Evolutionary conservation across 2,113 vertebrate species (phyloP).

Genomic region (Eleginops maclovinus): DNA sequence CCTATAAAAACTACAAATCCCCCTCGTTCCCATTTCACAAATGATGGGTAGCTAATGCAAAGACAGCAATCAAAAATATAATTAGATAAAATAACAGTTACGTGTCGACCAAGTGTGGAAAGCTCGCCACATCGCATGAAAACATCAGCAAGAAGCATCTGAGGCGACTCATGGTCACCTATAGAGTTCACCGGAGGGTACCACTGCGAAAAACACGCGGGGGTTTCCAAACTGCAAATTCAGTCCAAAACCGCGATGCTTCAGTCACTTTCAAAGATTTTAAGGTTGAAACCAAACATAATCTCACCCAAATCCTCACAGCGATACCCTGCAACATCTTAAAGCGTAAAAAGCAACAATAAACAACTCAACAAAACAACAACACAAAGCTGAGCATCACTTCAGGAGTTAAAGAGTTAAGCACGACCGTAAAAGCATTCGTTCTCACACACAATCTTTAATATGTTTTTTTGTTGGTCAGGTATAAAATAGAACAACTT

Average conservation of each 20-base stretch:
- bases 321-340: no score
- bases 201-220: constrained; percentile 66
- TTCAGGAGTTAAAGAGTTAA: constrained; percentile 45
- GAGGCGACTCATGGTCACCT: constrained; percentile 75
- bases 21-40: neutral
- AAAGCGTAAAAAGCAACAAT: neutral
- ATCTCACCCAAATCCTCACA: neutral
- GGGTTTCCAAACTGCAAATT: constrained; percentile 62
- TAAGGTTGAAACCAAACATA: constrained; percentile 12
- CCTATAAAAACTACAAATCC: constrained; percentile 4
- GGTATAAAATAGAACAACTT: constrained; percentile 50
- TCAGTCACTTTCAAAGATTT: constrained; percentile 12
- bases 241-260: constrained; percentile 7
- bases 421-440: constrained; percentile 42
- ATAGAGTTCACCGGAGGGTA: constrained; percentile 78
- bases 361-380: constrained; percentile 29
- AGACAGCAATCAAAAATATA: neutral
- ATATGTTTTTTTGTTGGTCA: constrained; percentile 28
- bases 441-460: constrained; percentile 58
- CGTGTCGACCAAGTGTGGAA: constrained; percentile 23
- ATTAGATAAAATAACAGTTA: neutral
- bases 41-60: constrained; percentile 15
- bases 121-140: constrained; percentile 61
- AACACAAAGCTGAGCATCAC: constrained; percentile 32
- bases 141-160: constrained; percentile 72